Evolutionary conservation across 2,113 vertebrate genomes (phyloP).

Genomic region (Pagrus major): DNA sequence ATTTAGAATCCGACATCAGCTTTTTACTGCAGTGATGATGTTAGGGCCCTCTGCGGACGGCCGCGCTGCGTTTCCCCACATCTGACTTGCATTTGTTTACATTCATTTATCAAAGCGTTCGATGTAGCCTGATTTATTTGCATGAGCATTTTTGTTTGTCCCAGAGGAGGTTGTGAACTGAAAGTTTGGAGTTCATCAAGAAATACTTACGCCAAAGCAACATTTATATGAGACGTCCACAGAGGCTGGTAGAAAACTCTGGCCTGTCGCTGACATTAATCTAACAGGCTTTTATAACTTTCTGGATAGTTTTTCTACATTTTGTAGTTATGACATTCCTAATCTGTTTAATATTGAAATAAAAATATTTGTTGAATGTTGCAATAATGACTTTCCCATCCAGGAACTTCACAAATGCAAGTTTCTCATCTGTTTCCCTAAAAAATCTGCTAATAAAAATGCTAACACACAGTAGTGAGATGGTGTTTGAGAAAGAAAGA

Average conservation of each 20-base stretch:
- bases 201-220: slow-evolving; percentile 55
- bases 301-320: not conserved
- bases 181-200: slow-evolving; percentile 65
- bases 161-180: slow-evolving; percentile 56
- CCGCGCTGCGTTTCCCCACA: slow-evolving; percentile 54
- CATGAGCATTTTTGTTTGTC: slow-evolving; percentile 64
- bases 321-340: slow-evolving; percentile 6
- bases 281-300: slow-evolving; percentile 28
- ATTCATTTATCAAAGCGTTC: slow-evolving; percentile 71
- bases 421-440: not conserved
- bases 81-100: slow-evolving; percentile 78
- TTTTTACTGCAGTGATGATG: slow-evolving; percentile 55
- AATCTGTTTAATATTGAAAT: slow-evolving; percentile 9
- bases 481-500: not conserved
- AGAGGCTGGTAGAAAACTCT: slow-evolving; percentile 68
- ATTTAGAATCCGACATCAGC: slow-evolving; percentile 58
- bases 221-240: slow-evolving; percentile 63
- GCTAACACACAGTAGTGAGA: no score
- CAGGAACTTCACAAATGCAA: not conserved
- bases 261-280: slow-evolving; percentile 42
- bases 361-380: slow-evolving; percentile 3
- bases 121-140: slow-evolving; percentile 70
- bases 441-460: no score
- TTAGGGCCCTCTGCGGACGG: slow-evolving; percentile 29
- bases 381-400: not conserved